Conservation (phyloP, 1,140 invertebrate genomes). For the Dinoponera quadriceps region DNA sequence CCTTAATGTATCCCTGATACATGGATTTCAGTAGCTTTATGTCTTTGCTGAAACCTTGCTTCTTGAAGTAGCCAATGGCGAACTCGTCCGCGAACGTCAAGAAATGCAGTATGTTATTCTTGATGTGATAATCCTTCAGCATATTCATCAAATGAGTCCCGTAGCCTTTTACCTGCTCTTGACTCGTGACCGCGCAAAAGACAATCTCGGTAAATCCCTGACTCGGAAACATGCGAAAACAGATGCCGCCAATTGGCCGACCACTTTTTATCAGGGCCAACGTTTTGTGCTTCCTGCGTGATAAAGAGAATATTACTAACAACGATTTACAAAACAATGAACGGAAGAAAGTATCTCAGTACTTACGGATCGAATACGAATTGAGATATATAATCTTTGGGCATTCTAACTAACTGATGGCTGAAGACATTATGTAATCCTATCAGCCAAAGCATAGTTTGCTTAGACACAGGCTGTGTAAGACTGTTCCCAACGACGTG, state of each 20-base stretch:
- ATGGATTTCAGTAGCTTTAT: conserved; percentile 93
- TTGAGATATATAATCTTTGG: conserved; percentile 98
- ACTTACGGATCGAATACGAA: conserved; percentile 98
- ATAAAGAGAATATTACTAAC: background rate
- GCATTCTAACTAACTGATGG: conserved; percentile 98
- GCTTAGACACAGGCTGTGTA: conserved; percentile 93
- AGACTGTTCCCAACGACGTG: conserved; percentile 97
- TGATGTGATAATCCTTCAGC: conserved; percentile 98
- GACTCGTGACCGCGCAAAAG: conserved; percentile 98
- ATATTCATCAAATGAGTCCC: conserved; percentile 99
- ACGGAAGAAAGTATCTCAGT: background rate
- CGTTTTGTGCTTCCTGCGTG: conserved; percentile 96
- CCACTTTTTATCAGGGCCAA: conserved; percentile 96
- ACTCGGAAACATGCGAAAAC: conserved; percentile 97
- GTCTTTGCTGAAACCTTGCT: conserved; percentile 99
- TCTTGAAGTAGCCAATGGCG: conserved; percentile 99
- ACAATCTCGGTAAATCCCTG: conserved; percentile 99
- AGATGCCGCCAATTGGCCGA: conserved; percentile 98
- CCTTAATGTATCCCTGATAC: conserved; percentile 98
- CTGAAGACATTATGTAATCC: conserved; percentile 98
- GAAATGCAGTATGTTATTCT: conserved; percentile 96
- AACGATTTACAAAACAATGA: too few species aligned
- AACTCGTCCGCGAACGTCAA: conserved; percentile 99
- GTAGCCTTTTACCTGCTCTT: conserved; percentile 99
- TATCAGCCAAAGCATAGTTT: conserved; percentile 97